Evolutionary conservation across 2,113 vertebrate genomes (phyloP).

Genomic region (Pagrus major): DNA sequence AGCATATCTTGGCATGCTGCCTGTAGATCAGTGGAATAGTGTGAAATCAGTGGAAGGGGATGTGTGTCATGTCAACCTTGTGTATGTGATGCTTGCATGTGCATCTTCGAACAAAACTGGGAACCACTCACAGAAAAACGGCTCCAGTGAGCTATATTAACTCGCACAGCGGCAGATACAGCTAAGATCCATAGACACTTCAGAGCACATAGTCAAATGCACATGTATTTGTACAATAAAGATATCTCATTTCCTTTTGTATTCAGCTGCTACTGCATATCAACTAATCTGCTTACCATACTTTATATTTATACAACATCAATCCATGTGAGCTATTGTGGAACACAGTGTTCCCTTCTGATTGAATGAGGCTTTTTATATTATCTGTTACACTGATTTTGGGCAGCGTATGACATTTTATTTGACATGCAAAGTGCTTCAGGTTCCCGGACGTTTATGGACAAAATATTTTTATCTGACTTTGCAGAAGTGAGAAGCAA

Average conservation of each 20-base stretch:
- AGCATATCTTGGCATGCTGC: neutral
- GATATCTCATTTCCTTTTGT: neutral
- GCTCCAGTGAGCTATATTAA: no score
- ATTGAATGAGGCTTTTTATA: slow-evolving; percentile 78
- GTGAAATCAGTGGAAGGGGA: neutral
- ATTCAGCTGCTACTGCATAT: neutral
- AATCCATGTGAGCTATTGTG: slow-evolving; percentile 53
- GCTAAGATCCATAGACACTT: no score
- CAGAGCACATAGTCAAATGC: neutral
- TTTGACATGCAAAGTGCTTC: slow-evolving; percentile 82
- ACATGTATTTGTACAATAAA: neutral
- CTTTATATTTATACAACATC: slow-evolving; percentile 44
- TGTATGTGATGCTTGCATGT: neutral
- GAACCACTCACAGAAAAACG: no score
- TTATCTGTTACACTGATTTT: slow-evolving; percentile 74
- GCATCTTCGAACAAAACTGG: neutral
- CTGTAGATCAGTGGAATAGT: neutral
- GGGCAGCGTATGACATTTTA: slow-evolving; percentile 74
- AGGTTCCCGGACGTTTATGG: slow-evolving; percentile 62
- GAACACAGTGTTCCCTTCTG: slow-evolving; percentile 70
- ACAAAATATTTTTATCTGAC: slow-evolving; percentile 79
- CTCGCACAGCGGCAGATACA: no score
- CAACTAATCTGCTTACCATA: slow-evolving; percentile 7
- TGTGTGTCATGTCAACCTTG: neutral
- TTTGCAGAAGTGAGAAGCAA: slow-evolving; percentile 72